Percentiles rank a stretch among this genome's conserved stretches.
Evolutionary conservation across 2,797 vertebrate species (phyloP).

Genomic region (Gymnoscopelus microlampas): DNA sequence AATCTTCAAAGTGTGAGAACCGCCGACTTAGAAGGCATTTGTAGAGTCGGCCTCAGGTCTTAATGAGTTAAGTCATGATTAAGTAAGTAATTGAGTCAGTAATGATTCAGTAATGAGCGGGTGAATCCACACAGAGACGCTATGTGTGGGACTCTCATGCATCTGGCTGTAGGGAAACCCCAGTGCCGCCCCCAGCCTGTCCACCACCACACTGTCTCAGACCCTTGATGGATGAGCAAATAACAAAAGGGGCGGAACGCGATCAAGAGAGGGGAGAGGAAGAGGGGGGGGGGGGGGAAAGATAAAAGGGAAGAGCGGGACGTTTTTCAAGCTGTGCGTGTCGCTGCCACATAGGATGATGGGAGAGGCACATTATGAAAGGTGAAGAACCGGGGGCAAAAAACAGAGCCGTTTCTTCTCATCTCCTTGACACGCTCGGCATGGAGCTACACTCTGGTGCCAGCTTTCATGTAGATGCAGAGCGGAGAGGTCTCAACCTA

Average conservation of each 20-base stretch:
- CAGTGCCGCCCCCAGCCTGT: too few species aligned
- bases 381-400: conserved; percentile 23
- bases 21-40: too few species aligned
- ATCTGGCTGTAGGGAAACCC: too few species aligned
- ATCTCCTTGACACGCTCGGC: conserved; percentile 35
- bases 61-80: too few species aligned
- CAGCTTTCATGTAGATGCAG: conserved; percentile 27
- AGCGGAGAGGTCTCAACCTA: neutral
- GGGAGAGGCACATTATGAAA: conserved; percentile 24
- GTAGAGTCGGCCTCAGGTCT: too few species aligned
- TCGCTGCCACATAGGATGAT: conserved; percentile 16
- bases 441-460: conserved; percentile 24
- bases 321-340: conserved; percentile 40
- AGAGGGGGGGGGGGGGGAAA: conserved; percentile 3
- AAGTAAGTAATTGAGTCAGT: too few species aligned
- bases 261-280: conserved; percentile 35
- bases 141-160: too few species aligned
- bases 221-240: conserved; percentile 18
- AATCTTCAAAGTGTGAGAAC: too few species aligned
- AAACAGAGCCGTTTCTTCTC: conserved; percentile 8
- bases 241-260: conserved; percentile 24
- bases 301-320: conserved; percentile 30
- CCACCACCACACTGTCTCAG: neutral
- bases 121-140: too few species aligned
- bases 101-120: too few species aligned